Base-by-base conservation (phyloP, 2,113 vertebrate genomes). In the Tamias sibiricus region DNA sequence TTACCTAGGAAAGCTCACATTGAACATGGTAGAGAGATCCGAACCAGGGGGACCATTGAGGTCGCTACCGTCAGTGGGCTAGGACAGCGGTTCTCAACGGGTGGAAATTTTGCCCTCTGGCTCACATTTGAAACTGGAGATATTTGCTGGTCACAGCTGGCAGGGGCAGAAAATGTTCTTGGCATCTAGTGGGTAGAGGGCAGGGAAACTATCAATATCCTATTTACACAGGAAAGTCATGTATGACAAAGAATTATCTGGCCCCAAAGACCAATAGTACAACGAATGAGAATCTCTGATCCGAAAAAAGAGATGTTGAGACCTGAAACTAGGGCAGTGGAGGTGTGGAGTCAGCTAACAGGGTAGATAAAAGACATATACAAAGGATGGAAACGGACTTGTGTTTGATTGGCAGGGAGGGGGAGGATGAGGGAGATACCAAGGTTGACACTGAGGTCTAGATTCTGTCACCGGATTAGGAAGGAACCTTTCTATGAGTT, bases 31-130 rank as follows among this genome's bases (percentile, higher is more conserved):
- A 49, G 28, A 11, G 10, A 72, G 40, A 47, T 1, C 59, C 37
- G 17, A 44, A 32, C 7, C 32, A 80, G 10, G 3, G 10, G n/a
- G 4, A 11, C 0, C 37, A 80, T 0, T 10, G 22, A 62, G 17
- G 14, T 17, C 30, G 54, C 52, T 76, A 6, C n/a, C 71, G 20
- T 75, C 3, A 62, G 12, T 1, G 0, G 0, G 71, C 4, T 47
- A 85, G 49, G 49, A 54, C 19, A 57, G 6, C 24, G 7, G 8
- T 81, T 95, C 12, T 42, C 35, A 26, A 7, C 16, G 59, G 12
- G 5, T 13, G 64, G 17, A 8, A 57, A 14, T 79, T 59, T 17
- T 66, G 6, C 11, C 1, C 22, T 11, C 6, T 1, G 7, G 20
- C 12, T 42, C 32, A 20, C 24, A 68, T 68, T n/a, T 92, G 57